Percentiles rank a stretch among this genome's conserved stretches.
phyloP scores from a whole-genome alignment of 2,113 vertebrate genomes.

The Bagarius yarrelli region DNA sequence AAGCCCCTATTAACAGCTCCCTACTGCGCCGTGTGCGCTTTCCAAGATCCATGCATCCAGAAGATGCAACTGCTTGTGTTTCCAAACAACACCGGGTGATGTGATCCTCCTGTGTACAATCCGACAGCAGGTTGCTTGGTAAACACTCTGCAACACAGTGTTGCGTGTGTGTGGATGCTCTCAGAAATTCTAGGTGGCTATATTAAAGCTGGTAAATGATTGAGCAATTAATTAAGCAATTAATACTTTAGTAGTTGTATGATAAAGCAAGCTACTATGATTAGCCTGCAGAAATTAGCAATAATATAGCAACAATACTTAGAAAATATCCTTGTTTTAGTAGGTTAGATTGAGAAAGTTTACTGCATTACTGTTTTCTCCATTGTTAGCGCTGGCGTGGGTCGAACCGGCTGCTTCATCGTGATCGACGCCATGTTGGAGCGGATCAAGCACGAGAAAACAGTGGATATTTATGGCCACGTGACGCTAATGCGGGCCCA shows the following conservation, averaged over 20 bases:
- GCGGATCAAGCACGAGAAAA: slow-evolving; percentile 99
- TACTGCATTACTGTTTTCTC: not conserved
- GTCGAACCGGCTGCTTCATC: slow-evolving; percentile 98
- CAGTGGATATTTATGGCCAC: slow-evolving; percentile 98
- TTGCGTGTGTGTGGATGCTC: not conserved
- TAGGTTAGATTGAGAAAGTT: not conserved
- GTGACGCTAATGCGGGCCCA: slow-evolving; percentile 98
- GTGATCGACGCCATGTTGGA: slow-evolving; percentile 99
- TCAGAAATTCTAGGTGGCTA: not conserved
- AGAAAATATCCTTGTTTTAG: too few species aligned
- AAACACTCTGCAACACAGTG: not conserved
- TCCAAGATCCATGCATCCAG: slow-evolving; percentile 9
- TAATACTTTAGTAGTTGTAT: not conserved
- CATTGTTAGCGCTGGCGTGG: slow-evolving; percentile 86
- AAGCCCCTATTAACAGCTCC: not conserved
- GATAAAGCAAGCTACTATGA: not conserved
- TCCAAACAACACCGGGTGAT: not conserved
- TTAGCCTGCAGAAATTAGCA: too few species aligned
- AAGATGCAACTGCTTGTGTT: slow-evolving; percentile 26
- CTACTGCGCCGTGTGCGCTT: not conserved
- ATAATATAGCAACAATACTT: too few species aligned
- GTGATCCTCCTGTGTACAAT: not conserved
- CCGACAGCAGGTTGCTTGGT: not conserved
- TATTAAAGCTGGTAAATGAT: not conserved
- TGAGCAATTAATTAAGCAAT: not conserved